Evolutionary conservation across 2,113 vertebrate species (phyloP).

Genomic region (Coptodon bakossiorum): DNA sequence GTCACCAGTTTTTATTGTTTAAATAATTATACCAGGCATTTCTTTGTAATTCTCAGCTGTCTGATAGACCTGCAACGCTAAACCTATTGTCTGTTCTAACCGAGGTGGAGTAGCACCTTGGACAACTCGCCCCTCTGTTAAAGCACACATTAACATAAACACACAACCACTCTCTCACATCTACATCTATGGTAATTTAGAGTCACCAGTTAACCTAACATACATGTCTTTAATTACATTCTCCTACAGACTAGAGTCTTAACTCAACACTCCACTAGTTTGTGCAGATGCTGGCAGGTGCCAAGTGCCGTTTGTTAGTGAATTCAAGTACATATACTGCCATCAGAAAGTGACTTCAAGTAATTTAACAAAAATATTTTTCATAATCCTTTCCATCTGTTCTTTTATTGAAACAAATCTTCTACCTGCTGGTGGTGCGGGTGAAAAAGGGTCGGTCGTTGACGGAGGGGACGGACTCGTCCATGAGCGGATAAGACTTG

Average conservation of each 20-base stretch:
- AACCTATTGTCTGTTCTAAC: background rate
- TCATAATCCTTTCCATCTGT: background rate
- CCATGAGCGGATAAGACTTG: conserved; percentile 91
- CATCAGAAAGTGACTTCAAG: background rate
- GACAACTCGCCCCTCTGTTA: rapidly evolving
- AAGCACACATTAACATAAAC: background rate
- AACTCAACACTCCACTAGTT: background rate
- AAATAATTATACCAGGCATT: background rate
- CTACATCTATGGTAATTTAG: background rate
- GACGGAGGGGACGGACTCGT: conserved; percentile 79
- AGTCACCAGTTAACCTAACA: background rate
- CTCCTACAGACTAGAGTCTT: background rate
- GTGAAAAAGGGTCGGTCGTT: conserved; percentile 84
- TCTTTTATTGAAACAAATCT: background rate
- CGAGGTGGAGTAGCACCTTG: rapidly evolving
- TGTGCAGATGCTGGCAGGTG: background rate
- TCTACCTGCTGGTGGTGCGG: conserved; percentile 80
- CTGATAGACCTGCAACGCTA: background rate
- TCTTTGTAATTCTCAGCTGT: background rate
- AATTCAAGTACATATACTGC: background rate
- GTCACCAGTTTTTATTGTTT: background rate
- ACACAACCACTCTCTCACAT: background rate
- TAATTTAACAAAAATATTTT: background rate
- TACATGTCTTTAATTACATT: too few relatives aligned
- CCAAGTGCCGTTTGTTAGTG: background rate